These are phyloP conservation scores for Archaeoteleia sp. DNA, from an alignment of 2,888 invertebrate genomes.

Conservation along the genomic window DNA sequence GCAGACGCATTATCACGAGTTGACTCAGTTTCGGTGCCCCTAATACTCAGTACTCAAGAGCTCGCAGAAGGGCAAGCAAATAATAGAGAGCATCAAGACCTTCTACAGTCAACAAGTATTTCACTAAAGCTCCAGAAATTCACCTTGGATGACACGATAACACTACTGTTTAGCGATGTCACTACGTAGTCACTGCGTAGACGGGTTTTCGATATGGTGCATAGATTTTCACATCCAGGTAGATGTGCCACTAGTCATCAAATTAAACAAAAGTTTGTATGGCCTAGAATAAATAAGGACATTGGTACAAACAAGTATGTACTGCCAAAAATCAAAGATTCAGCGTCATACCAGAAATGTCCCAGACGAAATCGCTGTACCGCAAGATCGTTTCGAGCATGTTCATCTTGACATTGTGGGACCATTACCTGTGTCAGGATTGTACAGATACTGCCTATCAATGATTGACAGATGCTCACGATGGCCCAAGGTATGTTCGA, in stretches of 20 bases:
- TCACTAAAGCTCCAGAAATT: neutral
- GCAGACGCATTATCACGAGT: no score
- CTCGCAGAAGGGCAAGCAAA: no score
- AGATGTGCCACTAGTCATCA: no score
- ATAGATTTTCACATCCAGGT: no score
- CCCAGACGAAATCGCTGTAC: conserved; percentile 50
- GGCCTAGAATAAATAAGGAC: conserved; percentile 60
- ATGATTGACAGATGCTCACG: conserved; percentile 60
- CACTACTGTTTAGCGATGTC: no score
- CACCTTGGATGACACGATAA: no score
- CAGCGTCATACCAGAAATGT: conserved; percentile 56
- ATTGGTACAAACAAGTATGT: conserved; percentile 57
- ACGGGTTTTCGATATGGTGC: no score
- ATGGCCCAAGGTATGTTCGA: conserved; percentile 36
- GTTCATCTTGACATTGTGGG: conserved; percentile 74
- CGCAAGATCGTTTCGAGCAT: conserved; percentile 65
- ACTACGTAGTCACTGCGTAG: no score
- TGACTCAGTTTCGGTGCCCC: no score
- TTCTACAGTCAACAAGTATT: neutral
- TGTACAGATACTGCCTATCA: conserved; percentile 65
- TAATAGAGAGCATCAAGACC: conserved; percentile 3
- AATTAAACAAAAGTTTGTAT: conserved; percentile 57
- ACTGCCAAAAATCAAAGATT: conserved; percentile 64
- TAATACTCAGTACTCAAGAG: no score
- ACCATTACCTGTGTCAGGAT: conserved; percentile 64